Conservation (phyloP, 2,113 vertebrate genomes). For the Austrofundulus limnaeus region DNA sequence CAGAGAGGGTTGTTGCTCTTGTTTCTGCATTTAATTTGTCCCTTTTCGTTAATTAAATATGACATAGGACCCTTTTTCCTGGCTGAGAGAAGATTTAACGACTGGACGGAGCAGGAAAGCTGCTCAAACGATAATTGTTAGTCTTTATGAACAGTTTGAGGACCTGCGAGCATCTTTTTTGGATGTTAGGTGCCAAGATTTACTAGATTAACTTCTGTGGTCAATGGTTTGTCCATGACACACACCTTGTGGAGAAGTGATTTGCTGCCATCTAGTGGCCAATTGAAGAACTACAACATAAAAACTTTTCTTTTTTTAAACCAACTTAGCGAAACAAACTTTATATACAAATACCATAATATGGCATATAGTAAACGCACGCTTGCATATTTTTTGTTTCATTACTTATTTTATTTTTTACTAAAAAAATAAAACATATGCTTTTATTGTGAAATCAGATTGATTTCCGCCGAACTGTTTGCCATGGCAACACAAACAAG, state of each 20-base stretch:
- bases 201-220: too few relatives aligned
- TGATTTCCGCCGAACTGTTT: constrained; percentile 14
- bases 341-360: too few relatives aligned
- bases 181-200: neutral
- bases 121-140: neutral
- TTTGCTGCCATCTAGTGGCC: constrained; percentile 48
- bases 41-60: too few relatives aligned
- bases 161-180: neutral
- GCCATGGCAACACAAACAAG: constrained; percentile 42
- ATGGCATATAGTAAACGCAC: neutral
- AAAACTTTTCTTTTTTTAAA: neutral
- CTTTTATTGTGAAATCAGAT: constrained; percentile 38
- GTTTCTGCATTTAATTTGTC: too few relatives aligned
- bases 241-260: neutral
- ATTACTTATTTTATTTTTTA: neutral
- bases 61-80: too few relatives aligned
- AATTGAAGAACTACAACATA: neutral
- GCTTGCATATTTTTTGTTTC: neutral
- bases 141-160: neutral
- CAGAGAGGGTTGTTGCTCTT: too few relatives aligned
- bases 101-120: too few relatives aligned
- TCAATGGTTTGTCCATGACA: too few relatives aligned
- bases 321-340: too few relatives aligned
- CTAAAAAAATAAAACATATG: neutral
- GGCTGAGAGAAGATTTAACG: too few relatives aligned